Base-by-base conservation (phyloP, 1,140 invertebrate genomes). In the Cecropterus lyciades region DNA sequence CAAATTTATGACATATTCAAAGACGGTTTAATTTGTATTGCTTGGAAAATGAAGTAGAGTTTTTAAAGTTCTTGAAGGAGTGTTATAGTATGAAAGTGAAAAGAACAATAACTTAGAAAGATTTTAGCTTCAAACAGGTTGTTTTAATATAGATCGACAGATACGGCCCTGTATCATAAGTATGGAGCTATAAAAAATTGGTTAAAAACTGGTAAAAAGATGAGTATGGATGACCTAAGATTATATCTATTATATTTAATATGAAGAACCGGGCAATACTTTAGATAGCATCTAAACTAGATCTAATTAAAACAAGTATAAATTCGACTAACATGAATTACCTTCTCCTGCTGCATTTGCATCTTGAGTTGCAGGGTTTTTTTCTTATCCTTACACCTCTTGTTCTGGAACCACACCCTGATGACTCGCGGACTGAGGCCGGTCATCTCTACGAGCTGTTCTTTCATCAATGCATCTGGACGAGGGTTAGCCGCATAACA, bases 381-480 rank as follows among this genome's bases (percentile, higher is more conserved):
- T 93, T 99, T 99, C 93, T 99, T 99, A 92, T 99, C 99, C 92
- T 99, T 99, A 93, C 99, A 99, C 27, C 99, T 93, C 90, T 99
- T 99, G 93, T 99, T 99, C 92, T 99, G 98, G 93, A 99, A 99
- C 98, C 98, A 99, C 13, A 99, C 98, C 79, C 98, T 94, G 79
- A 99, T 99, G 62, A 99, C 98, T 14, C 98, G 93, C 0, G 98
- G 98, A 77, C 97, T 98, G 1, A 99, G 94, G 0, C 97, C 96
- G 0, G 99, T 99, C 98, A 99, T 99, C 91, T 99, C 99, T 8
- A 99, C 98, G 59, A 99, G 93, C 87, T 99, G 98, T 87, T 99
- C 99, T 93, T 99, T 99, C 98, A 99, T 99, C 20, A 99, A 94
- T 8, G 99, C 99, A 92, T 99, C 99, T 8, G 99, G 99, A 48